These are phyloP conservation scores for Syrphus vitripennis DNA, from an alignment of 2,888 invertebrate genomes.

Conservation along the genomic window DNA sequence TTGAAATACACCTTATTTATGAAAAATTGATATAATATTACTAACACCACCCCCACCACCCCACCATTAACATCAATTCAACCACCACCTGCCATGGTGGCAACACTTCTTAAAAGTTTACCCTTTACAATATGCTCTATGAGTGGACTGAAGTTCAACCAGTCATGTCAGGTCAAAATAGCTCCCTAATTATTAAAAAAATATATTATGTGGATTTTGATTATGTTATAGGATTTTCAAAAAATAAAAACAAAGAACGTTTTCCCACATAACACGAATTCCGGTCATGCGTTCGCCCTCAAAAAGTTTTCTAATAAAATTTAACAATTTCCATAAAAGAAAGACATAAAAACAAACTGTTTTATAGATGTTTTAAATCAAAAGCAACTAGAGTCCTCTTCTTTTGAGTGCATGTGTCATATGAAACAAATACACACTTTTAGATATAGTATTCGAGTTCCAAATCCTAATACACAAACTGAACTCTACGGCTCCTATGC, in stretches of 20 bases:
- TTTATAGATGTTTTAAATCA: constrained; percentile 26
- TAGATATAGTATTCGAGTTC: not conserved
- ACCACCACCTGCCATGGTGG: no score
- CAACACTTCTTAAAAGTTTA: no score
- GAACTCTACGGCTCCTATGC: not conserved
- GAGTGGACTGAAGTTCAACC: no score
- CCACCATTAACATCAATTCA: no score
- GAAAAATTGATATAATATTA: no score
- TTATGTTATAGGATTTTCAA: no score
- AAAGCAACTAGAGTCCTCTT: not conserved
- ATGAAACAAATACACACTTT: constrained; percentile 1
- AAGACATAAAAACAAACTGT: constrained; percentile 40
- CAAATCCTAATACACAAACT: not conserved
- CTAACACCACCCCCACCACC: no score
- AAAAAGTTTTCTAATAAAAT: constrained; percentile 49
- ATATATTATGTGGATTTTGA: no score
- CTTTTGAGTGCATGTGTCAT: not conserved
- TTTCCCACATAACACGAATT: not conserved
- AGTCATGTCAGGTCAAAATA: no score
- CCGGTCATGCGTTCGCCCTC: constrained; percentile 44
- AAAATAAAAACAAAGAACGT: not conserved
- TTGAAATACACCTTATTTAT: no score
- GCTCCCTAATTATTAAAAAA: no score
- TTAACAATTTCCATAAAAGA: constrained; percentile 45
- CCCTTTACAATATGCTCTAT: no score